phyloP scores from a whole-genome alignment of 2,113 vertebrate genomes.

The Calonectris borealis region DNA sequence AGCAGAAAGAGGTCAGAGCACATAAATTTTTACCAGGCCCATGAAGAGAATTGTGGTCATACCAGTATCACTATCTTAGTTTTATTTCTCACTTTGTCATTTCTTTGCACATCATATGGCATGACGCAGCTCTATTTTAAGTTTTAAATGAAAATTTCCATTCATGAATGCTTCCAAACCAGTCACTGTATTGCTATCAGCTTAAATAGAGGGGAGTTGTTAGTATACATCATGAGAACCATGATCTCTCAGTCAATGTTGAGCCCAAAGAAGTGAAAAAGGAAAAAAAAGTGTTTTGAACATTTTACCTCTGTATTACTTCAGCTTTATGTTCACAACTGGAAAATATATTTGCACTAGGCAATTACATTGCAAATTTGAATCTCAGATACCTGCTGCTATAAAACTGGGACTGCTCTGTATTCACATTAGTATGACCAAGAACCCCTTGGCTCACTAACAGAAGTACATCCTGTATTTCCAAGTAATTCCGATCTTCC shows the following conservation, averaged over 20 bases:
- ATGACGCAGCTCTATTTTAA: not conserved
- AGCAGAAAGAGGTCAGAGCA: not conserved
- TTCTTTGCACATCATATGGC: not conserved
- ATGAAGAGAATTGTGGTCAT: not conserved
- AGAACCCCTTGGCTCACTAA: not conserved
- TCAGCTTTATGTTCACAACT: conserved; percentile 13
- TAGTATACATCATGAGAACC: not conserved
- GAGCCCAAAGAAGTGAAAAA: not conserved
- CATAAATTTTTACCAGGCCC: not conserved
- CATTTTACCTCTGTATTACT: not conserved
- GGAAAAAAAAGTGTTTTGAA: not conserved
- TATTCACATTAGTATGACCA: not conserved
- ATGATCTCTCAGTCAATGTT: not conserved
- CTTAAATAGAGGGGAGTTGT: not conserved
- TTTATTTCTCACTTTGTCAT: not conserved
- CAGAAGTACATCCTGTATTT: not conserved
- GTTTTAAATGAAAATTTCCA: conserved; percentile 29
- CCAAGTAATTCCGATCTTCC: not conserved
- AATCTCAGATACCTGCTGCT: not conserved
- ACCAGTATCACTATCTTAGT: not conserved
- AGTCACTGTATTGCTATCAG: not conserved
- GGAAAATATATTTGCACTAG: not conserved
- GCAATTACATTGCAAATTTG: not conserved
- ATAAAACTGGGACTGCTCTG: conserved; percentile 16
- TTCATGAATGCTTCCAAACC: conserved; percentile 19